Percentiles rank a stretch among this genome's conserved stretches.
Evolutionary conservation across 1,140 invertebrate species (phyloP).

Genomic region (Drosophila cardini): DNA sequence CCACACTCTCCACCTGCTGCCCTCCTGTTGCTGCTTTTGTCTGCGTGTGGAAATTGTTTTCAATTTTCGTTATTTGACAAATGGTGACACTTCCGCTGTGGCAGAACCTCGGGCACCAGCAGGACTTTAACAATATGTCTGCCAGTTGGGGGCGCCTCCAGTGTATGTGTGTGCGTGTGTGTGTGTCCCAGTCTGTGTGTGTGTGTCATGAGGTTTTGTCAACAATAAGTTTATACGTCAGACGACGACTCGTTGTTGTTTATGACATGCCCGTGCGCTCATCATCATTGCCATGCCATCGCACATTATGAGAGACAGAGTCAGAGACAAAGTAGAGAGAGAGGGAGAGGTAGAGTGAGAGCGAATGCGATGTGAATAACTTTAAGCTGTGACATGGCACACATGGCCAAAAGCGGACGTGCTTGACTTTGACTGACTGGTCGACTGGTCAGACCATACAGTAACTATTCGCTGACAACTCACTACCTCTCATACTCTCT

Average conservation of each 20-base stretch:
- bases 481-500: constrained; percentile 5
- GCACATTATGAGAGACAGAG: constrained; percentile 36
- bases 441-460: constrained; percentile 6
- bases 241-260: constrained; percentile 75
- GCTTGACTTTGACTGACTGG: constrained; percentile 75
- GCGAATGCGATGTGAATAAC: constrained; percentile 61
- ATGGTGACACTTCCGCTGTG: constrained; percentile 84
- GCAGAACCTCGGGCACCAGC: constrained; percentile 54
- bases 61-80: constrained; percentile 84
- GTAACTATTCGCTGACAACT: constrained; percentile 47
- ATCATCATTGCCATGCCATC: constrained; percentile 34
- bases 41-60: constrained; percentile 80
- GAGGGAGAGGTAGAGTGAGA: background rate
- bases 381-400: constrained; percentile 77
- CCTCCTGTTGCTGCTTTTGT: constrained; percentile 23
- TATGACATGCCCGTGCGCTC: constrained; percentile 58
- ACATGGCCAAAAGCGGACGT: constrained; percentile 57
- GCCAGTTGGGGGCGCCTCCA: constrained; percentile 38
- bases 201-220: constrained; percentile 78
- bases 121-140: constrained; percentile 77
- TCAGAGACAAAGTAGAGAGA: constrained; percentile 4
- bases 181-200: constrained; percentile 16
- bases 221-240: constrained; percentile 80
- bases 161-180: constrained; percentile 39
- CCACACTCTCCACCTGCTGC: background rate